Conservation (phyloP, 2,888 invertebrate genomes). For the Hofmannophila pseudospretella region DNA sequence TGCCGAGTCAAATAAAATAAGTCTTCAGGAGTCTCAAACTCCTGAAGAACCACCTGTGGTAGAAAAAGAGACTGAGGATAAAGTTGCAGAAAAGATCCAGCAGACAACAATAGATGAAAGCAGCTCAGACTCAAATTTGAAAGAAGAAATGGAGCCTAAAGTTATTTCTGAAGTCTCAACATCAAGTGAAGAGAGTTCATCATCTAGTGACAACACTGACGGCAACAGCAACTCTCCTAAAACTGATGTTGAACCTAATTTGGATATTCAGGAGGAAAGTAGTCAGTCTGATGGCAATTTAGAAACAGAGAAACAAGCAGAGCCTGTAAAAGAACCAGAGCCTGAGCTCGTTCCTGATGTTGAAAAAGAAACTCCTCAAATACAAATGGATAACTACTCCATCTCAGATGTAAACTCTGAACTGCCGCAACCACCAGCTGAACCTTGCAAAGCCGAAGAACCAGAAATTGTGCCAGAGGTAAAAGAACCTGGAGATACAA, state of each 20-base stretch:
- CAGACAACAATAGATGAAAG: constrained; percentile 45
- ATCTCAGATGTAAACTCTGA: constrained; percentile 66
- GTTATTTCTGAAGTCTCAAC: constrained; percentile 53
- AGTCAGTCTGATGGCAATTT: constrained; percentile 33
- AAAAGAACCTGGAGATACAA: constrained; percentile 11
- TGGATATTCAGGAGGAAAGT: constrained; percentile 45
- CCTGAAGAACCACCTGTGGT: constrained; percentile 16
- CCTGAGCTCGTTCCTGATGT: constrained; percentile 23
- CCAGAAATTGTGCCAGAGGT: constrained; percentile 12
- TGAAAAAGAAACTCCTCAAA: constrained; percentile 21
- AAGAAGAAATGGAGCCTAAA: constrained; percentile 55
- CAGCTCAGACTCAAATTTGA: constrained; percentile 52
- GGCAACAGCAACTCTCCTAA: constrained; percentile 68
- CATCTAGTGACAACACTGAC: constrained; percentile 68
- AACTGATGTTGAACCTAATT: constrained; percentile 39
- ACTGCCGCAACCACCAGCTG: constrained; percentile 37
- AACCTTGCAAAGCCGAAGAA: constrained; percentile 19
- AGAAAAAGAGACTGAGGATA: constrained; percentile 27
- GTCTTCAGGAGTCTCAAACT: too few species aligned
- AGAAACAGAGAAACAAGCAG: constrained; percentile 23
- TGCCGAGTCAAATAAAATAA: constrained; percentile 35
- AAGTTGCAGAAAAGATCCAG: constrained; percentile 30
- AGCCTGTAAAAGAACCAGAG: constrained; percentile 11
- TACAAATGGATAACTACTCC: constrained; percentile 57
- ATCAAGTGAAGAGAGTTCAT: constrained; percentile 68